phyloP scores from a whole-genome alignment of 2,113 vertebrate species.

The Pterocles orientalis region DNA sequence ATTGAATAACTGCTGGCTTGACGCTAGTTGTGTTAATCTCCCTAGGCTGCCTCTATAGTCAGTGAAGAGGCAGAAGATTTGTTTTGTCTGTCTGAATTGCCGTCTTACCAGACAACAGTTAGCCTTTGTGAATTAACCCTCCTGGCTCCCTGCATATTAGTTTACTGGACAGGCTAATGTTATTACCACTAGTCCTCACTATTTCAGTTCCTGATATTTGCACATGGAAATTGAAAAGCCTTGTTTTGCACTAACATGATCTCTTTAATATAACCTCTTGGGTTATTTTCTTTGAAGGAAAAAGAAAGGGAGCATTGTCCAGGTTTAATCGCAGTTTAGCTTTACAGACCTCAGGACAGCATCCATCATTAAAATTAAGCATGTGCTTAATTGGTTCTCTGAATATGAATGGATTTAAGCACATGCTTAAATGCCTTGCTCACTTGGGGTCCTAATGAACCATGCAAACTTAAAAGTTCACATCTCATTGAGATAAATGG shows the following conservation, averaged over 20 bases:
- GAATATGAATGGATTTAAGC: conserved; percentile 25
- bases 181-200: background rate
- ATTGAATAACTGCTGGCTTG: background rate
- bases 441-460: conserved; percentile 45
- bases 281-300: background rate
- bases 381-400: conserved; percentile 32
- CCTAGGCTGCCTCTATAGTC: background rate
- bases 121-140: background rate
- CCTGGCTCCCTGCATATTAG: background rate
- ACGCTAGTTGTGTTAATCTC: background rate
- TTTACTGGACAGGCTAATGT: background rate
- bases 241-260: background rate
- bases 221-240: background rate
- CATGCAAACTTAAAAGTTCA: conserved; percentile 39
- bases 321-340: background rate
- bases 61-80: background rate
- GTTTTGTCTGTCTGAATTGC: background rate
- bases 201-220: background rate
- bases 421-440: conserved; percentile 29
- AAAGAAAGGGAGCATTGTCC: background rate
- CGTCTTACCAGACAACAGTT: background rate
- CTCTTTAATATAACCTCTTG: background rate
- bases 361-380: conserved; percentile 50
- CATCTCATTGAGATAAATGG: conserved; percentile 54
- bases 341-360: background rate